Percentiles rank a stretch among this genome's conserved stretches.
Evolutionary conservation across 2,113 vertebrate species (phyloP).

Genomic region (Charina bottae): DNA sequence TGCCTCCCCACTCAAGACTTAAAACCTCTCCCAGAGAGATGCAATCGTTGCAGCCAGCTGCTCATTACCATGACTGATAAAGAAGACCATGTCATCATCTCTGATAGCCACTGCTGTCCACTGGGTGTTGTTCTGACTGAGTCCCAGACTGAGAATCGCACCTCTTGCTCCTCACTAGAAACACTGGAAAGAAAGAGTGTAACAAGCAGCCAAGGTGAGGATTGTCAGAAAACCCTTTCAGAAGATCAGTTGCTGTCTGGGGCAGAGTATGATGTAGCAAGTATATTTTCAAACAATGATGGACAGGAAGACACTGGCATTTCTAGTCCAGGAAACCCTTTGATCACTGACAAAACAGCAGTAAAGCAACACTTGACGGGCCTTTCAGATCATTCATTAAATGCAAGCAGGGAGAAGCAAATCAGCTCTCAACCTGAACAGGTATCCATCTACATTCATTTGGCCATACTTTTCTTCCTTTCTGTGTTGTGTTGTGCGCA

Average conservation of each 20-base stretch:
- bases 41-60: constrained; percentile 91
- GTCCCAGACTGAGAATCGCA: constrained; percentile 60
- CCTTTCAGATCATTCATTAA: constrained; percentile 74
- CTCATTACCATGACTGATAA: constrained; percentile 97
- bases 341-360: constrained; percentile 78
- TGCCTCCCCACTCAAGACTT: constrained; percentile 81
- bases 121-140: constrained; percentile 81
- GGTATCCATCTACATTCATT: constrained; percentile 58
- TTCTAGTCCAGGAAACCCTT: constrained; percentile 64
- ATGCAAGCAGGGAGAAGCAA: constrained; percentile 67
- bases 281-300: constrained; percentile 27
- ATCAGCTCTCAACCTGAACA: constrained; percentile 57
- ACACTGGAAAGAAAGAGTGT: constrained; percentile 36
- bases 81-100: constrained; percentile 98
- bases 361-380: constrained; percentile 79
- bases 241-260: constrained; percentile 30
- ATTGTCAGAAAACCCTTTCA: constrained; percentile 33
- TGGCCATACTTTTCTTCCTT: background rate
- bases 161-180: constrained; percentile 37
- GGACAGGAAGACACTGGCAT: constrained; percentile 32
- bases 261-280: constrained; percentile 46
- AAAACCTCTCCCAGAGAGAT: constrained; percentile 87
- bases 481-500: background rate
- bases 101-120: constrained; percentile 91
- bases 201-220: constrained; percentile 46